Evolutionary conservation across 2,113 vertebrate species (phyloP).

Genomic region (Bos taurus): ARS-UCD2.0 NC_037329.1:90529001-90529500

Average conservation of each 20-base stretch:
- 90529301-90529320: conserved; percentile 63
- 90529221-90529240: background rate
- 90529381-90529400: conserved; percentile 34
- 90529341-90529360: conserved; percentile 56
- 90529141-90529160: background rate
- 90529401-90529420: conserved; percentile 44
- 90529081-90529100: background rate
- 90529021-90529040: background rate
- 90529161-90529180: background rate
- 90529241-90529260: background rate
- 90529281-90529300: conserved; percentile 36
- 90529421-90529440: background rate
- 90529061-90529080: background rate
- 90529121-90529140: background rate
- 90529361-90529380: conserved; percentile 19
- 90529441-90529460: background rate
- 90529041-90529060: background rate
- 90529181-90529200: background rate
- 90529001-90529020: background rate
- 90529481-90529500: conserved; percentile 23
- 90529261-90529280: conserved; percentile 38
- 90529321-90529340: conserved; percentile 60
- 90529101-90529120: background rate
- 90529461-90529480: background rate
- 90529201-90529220: background rate